Evolutionary conservation across 2,113 vertebrate genomes (phyloP).

Genomic region (Bubo blakistoni): DNA sequence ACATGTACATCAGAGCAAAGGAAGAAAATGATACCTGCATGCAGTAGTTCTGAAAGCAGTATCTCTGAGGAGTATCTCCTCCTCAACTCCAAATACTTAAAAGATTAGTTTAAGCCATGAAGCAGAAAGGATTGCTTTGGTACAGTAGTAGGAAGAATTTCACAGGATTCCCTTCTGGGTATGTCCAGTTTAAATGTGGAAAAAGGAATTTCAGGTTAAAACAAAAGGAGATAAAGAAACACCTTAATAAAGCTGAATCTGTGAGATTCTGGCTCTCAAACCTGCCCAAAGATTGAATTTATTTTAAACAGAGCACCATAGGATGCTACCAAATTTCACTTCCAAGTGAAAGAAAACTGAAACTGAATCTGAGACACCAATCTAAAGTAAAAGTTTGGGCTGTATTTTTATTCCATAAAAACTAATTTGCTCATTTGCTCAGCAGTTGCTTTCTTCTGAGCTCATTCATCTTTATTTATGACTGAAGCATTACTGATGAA

Average conservation of each 20-base stretch:
- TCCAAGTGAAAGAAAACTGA: neutral
- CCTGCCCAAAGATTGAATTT: neutral
- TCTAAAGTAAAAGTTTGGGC: neutral
- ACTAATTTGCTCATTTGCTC: constrained; percentile 6
- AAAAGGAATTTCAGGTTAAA: neutral
- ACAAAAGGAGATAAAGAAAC: neutral
- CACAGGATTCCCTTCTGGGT: neutral
- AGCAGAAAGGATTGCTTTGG: neutral
- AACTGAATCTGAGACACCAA: neutral
- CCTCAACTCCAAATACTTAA: neutral
- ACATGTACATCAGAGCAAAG: neutral
- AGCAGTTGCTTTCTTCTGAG: neutral
- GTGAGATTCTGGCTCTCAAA: neutral
- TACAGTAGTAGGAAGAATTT: neutral
- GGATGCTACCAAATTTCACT: neutral
- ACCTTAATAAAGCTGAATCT: neutral
- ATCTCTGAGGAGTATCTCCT: neutral
- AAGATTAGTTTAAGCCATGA: neutral
- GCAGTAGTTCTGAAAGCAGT: neutral
- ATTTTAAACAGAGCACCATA: neutral
- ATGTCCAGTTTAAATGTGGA: neutral
- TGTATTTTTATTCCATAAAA: neutral
- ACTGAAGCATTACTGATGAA: neutral
- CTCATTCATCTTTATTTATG: neutral
- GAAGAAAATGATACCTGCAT: neutral